Evolutionary conservation across 2,888 invertebrate genomes (phyloP).

Genomic region (Mythimna lalbum): DNA sequence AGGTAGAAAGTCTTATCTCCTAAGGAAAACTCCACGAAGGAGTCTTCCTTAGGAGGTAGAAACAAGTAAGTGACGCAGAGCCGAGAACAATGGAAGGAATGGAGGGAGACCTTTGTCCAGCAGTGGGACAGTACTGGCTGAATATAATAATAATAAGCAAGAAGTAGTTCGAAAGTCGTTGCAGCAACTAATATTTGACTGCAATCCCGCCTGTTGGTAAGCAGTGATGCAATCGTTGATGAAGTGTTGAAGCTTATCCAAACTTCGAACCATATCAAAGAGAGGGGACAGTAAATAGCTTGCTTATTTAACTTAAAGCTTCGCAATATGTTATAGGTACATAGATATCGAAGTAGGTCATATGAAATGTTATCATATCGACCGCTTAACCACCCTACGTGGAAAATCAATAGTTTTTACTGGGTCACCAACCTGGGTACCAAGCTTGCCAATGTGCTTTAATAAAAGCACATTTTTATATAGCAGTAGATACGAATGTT

Average conservation of each 20-base stretch:
- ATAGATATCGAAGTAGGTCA: conserved; percentile 71
- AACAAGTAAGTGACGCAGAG: too few species aligned
- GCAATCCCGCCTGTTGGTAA: too few species aligned
- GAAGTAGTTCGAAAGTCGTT: neutral
- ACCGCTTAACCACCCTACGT: conserved; percentile 43
- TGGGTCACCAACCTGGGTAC: conserved; percentile 34
- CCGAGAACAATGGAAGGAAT: too few species aligned
- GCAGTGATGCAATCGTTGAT: too few species aligned
- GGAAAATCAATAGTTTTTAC: conserved; percentile 62
- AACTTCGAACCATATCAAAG: neutral
- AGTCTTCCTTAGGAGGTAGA: too few species aligned
- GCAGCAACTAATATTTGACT: neutral
- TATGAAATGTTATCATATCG: conserved; percentile 56
- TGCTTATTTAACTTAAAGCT: neutral
- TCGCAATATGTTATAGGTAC: neutral
- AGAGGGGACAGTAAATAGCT: neutral
- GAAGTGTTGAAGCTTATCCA: neutral
- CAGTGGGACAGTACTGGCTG: too few species aligned
- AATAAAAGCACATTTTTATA: neutral
- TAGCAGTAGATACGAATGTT: neutral
- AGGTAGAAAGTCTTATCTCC: too few species aligned
- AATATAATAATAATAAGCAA: too few species aligned
- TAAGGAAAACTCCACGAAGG: too few species aligned
- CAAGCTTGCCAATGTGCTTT: too few species aligned
- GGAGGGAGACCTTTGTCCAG: too few species aligned